phyloP scores from a whole-genome alignment of 2,888 invertebrate genomes.

The Pammene fasciana region DNA sequence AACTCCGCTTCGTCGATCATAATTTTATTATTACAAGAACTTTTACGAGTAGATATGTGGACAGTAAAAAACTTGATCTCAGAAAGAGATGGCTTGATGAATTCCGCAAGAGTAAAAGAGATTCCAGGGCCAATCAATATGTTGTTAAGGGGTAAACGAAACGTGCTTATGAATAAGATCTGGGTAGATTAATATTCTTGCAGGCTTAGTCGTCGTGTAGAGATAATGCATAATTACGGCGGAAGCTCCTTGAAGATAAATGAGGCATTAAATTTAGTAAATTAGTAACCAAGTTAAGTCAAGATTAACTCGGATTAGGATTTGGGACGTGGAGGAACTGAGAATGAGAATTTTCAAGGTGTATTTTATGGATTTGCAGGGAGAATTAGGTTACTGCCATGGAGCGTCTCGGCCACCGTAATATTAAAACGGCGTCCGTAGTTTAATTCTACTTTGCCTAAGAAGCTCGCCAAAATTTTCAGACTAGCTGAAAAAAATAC shows the following conservation, averaged over 20 bases:
- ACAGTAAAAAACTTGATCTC: slow-evolving; percentile 41
- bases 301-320: slow-evolving; percentile 30
- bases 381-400: no score
- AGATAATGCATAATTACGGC: slow-evolving; percentile 35
- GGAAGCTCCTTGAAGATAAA: slow-evolving; percentile 36
- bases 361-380: not conserved
- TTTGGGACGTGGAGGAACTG: slow-evolving; percentile 9
- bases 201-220: slow-evolving; percentile 21
- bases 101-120: slow-evolving; percentile 17
- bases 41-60: slow-evolving; percentile 41
- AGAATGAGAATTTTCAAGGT: not conserved
- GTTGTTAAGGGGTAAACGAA: slow-evolving; percentile 45
- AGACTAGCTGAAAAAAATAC: no score
- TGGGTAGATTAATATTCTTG: slow-evolving; percentile 16
- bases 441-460: no score
- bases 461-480: no score
- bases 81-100: slow-evolving; percentile 31
- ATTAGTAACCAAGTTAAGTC: slow-evolving; percentile 37
- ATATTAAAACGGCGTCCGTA: no score
- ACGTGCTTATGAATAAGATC: slow-evolving; percentile 40
- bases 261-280: slow-evolving; percentile 31
- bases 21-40: slow-evolving; percentile 71
- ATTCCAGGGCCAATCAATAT: slow-evolving; percentile 50
- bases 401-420: no score
- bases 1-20: slow-evolving; percentile 67